A percentile compares a stretch with the other conserved stretches of the same genome.
Conservation (phyloP, 2,797 vertebrate genomes). For the Eospalax fontanierii region DNA sequence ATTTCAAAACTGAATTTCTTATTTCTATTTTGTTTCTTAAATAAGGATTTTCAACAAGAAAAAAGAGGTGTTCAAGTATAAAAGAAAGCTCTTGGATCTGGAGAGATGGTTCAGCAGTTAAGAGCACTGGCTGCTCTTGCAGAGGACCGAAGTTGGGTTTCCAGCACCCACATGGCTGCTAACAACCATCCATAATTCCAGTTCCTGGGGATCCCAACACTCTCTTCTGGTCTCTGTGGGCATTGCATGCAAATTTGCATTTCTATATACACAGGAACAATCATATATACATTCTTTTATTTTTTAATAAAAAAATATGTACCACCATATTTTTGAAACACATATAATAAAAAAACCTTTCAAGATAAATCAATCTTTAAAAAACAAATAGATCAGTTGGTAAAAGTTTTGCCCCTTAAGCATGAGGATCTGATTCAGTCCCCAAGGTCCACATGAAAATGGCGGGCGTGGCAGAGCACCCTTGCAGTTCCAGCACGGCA, state of each 20-base stretch:
- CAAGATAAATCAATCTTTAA: not conserved
- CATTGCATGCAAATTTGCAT: too few species aligned
- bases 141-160: too few species aligned
- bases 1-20: slow-evolving; percentile 9
- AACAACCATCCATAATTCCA: too few species aligned
- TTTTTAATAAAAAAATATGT: slow-evolving; percentile 29
- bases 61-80: not conserved
- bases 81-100: not conserved
- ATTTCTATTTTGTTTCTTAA: slow-evolving; percentile 22
- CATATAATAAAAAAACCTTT: not conserved
- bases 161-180: too few species aligned
- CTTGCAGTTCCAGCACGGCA: not conserved
- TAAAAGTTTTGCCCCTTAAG: not conserved
- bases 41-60: not conserved
- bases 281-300: not conserved
- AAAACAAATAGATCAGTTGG: not conserved
- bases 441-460: not conserved
- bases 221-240: too few species aligned
- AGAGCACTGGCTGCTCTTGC: too few species aligned
- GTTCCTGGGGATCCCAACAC: too few species aligned
- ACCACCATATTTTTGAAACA: not conserved
- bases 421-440: not conserved
- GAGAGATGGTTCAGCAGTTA: too few species aligned
- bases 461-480: not conserved
- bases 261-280: too few species aligned